phyloP scores from a whole-genome alignment of 2,797 vertebrate species.

The Galago senegalensis region DNA sequence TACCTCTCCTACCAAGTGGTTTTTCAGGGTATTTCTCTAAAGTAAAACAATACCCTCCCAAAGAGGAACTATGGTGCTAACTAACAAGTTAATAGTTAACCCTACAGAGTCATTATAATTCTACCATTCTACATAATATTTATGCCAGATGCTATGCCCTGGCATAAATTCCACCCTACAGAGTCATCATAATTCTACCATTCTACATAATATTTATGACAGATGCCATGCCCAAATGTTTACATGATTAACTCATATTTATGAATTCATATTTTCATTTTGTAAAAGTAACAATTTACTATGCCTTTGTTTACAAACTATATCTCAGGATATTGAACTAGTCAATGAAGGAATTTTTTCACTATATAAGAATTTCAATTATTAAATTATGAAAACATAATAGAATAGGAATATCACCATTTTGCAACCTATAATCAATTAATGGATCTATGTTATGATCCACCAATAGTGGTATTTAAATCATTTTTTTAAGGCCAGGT shows the following conservation, averaged over 20 bases:
- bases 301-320: background rate
- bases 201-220: background rate
- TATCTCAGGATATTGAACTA: background rate
- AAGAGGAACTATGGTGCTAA: background rate
- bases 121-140: background rate
- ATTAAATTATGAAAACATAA: background rate
- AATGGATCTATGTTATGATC: background rate
- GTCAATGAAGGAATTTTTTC: background rate
- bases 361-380: slow-evolving; percentile 7
- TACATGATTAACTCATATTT: background rate
- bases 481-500: background rate
- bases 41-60: background rate
- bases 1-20: background rate
- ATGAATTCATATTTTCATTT: background rate
- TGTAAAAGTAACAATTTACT: background rate
- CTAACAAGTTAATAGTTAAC: background rate
- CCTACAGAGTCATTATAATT: background rate
- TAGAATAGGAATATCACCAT: background rate
- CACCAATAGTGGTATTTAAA: background rate
- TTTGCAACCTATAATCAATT: background rate
- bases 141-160: background rate
- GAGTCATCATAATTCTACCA: background rate
- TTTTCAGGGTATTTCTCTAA: background rate
- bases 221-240: background rate
- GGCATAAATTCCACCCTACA: too few species aligned